These are phyloP conservation scores for Clistopyga incitator DNA, from an alignment of 2,888 invertebrate genomes.

Conservation along the genomic window DNA sequence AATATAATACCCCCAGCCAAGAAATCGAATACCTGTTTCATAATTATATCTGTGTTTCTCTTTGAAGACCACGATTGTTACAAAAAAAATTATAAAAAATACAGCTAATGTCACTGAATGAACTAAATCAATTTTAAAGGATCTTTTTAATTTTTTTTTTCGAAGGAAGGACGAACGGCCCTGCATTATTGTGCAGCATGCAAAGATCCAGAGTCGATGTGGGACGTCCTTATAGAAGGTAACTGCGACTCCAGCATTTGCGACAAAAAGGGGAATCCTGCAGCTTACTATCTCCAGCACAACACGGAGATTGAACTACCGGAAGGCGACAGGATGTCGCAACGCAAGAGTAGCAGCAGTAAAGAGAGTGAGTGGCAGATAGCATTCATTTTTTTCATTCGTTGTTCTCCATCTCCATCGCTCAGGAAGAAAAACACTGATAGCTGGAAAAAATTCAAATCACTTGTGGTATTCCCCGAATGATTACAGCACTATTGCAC, in stretches of 20 bases:
- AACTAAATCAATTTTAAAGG: neutral
- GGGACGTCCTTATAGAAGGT: conserved; percentile 87
- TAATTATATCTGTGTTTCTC: too few relatives aligned
- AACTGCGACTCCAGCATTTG: conserved; percentile 88
- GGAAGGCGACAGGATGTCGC: conserved; percentile 78
- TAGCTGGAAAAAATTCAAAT: conserved; percentile 24
- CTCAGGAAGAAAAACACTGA: neutral
- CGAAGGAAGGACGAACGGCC: conserved; percentile 88
- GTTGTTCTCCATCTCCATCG: conserved; percentile 9
- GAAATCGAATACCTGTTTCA: too few relatives aligned
- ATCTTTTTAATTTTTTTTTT: conserved; percentile 39
- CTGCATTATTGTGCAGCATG: conserved; percentile 89
- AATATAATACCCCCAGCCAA: too few relatives aligned
- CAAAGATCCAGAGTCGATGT: conserved; percentile 86
- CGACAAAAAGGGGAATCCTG: conserved; percentile 87
- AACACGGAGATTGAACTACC: conserved; percentile 85
- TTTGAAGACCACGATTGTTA: too few relatives aligned
- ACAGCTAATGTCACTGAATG: neutral
- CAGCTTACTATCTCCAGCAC: conserved; percentile 86
- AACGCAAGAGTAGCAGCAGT: conserved; percentile 72
- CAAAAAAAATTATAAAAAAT: neutral
- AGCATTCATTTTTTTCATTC: neutral
- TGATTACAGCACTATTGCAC: conserved; percentile 7
- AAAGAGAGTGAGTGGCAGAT: conserved; percentile 78
- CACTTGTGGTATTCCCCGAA: conserved; percentile 46